A percentile compares a stretch with the other conserved stretches of the same genome.
phyloP scores from a whole-genome alignment of 2,797 vertebrate species.

The Selene dorsalis region DNA sequence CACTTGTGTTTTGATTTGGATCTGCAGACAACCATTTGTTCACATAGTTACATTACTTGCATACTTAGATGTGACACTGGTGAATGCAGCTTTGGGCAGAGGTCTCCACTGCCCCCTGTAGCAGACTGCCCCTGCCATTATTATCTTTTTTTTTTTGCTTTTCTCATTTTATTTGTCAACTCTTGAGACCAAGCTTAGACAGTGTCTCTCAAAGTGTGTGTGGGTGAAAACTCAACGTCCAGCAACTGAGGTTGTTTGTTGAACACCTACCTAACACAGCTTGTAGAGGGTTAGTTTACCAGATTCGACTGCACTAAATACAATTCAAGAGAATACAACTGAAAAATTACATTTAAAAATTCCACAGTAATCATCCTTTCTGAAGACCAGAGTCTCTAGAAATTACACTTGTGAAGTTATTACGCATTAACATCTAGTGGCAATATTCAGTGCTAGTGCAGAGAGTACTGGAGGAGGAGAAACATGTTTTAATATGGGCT shows the following conservation, averaged over 20 bases:
- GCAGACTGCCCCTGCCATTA: background rate
- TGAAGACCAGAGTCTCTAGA: no score
- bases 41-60: slow-evolving; percentile 34
- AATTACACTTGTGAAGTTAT: no score
- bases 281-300: background rate
- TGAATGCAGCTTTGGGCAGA: slow-evolving; percentile 9
- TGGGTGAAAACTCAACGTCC: background rate
- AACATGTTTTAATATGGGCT: no score
- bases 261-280: no score
- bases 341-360: no score
- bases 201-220: background rate
- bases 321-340: no score
- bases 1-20: slow-evolving; percentile 50
- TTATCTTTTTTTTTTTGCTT: background rate
- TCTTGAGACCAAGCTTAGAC: slow-evolving; percentile 2
- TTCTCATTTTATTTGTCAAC: slow-evolving; percentile 7
- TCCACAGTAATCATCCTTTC: no score
- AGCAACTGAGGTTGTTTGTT: background rate
- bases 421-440: no score
- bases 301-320: no score
- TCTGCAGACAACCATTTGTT: slow-evolving; percentile 50
- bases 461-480: no score
- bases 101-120: background rate
- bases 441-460: no score
- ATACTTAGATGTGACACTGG: background rate